Conservation (phyloP, 2,888 invertebrate species). For the Tiliacea citrago region DNA sequence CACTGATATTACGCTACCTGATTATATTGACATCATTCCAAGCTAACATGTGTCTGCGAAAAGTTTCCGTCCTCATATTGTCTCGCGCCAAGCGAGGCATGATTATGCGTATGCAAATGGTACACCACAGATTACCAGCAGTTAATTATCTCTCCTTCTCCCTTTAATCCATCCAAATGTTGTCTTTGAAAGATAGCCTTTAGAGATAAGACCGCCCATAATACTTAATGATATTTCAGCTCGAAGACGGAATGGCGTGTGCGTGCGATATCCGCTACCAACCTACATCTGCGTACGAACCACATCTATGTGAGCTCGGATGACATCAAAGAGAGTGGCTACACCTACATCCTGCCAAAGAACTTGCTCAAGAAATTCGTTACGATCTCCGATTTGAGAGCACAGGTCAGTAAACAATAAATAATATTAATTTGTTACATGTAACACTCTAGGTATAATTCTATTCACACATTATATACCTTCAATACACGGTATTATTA, state of each 20-base stretch:
- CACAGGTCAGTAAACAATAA: constrained; percentile 92
- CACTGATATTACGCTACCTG: constrained; percentile 84
- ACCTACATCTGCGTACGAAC: constrained; percentile 98
- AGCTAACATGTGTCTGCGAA: not conserved
- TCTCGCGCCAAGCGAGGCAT: not conserved
- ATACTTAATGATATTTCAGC: constrained; percentile 82
- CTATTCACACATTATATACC: too few species aligned
- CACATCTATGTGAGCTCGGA: constrained; percentile 99
- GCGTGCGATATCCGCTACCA: constrained; percentile 99
- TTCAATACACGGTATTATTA: too few species aligned
- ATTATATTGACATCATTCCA: constrained; percentile 64
- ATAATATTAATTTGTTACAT: too few species aligned
- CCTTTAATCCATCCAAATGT: too few species aligned
- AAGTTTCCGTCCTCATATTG: not conserved
- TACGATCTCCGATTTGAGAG: constrained; percentile 99
- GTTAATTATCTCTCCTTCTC: too few species aligned
- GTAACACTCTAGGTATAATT: too few species aligned
- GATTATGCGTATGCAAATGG: not conserved
- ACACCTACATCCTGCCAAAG: constrained; percentile 98
- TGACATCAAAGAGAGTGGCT: constrained; percentile 99
- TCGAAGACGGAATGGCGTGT: constrained; percentile 99
- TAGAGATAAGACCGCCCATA: not conserved
- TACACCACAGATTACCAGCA: too few species aligned
- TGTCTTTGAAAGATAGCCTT: not conserved
- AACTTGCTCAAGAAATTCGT: constrained; percentile 99